Evolutionary conservation across 2,113 vertebrate genomes (phyloP).

Genomic region (Xenopus borealis): DNA sequence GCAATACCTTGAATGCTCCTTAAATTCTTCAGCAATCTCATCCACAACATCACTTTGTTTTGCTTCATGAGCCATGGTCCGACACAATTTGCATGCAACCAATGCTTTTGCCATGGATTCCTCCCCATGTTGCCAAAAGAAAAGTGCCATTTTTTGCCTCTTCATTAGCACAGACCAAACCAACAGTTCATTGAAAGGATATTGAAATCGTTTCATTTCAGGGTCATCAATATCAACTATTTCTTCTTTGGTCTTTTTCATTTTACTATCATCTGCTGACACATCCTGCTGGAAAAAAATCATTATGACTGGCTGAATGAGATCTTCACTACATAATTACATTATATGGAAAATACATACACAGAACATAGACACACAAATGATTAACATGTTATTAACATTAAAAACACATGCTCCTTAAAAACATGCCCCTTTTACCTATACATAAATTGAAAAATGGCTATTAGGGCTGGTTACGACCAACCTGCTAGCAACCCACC

Average conservation of each 20-base stretch:
- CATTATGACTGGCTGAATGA: background rate
- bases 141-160: constrained; percentile 95
- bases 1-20: constrained; percentile 87
- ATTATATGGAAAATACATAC: too few relatives aligned
- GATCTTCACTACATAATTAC: too few relatives aligned
- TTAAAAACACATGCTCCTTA: too few relatives aligned
- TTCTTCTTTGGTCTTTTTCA: constrained; percentile 91
- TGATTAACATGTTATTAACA: too few relatives aligned
- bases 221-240: constrained; percentile 97
- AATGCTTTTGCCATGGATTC: constrained; percentile 98
- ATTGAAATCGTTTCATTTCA: constrained; percentile 89
- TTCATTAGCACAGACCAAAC: constrained; percentile 98
- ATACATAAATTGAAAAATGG: too few relatives aligned
- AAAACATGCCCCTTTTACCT: too few relatives aligned
- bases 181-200: constrained; percentile 94
- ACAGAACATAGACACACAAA: too few relatives aligned
- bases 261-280: constrained; percentile 83
- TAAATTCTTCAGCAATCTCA: constrained; percentile 92
- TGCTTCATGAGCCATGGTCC: constrained; percentile 93
- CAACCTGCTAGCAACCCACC: too few relatives aligned
- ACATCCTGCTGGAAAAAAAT: constrained; percentile 66
- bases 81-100: constrained; percentile 93
- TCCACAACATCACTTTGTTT: constrained; percentile 97
- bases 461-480: too few relatives aligned
- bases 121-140: constrained; percentile 98